Conservation (phyloP, 2,888 invertebrate genomes). For the Drosophila rellima region DNA sequence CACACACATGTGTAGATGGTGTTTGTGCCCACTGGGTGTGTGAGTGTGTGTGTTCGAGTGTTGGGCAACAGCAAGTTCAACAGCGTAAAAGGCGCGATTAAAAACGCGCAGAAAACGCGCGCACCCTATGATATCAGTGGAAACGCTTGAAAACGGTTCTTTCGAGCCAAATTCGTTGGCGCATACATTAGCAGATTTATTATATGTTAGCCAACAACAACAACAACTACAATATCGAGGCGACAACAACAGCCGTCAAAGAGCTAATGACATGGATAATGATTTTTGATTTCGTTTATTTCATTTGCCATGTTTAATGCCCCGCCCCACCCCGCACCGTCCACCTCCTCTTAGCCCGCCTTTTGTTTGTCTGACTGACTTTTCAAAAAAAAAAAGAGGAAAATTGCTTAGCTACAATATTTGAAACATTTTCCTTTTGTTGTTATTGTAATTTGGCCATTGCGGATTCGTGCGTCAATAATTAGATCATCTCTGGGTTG, state of each 20-base stretch:
- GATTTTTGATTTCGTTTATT: conserved; percentile 68
- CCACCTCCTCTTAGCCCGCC: background rate
- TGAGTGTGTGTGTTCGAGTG: conserved; percentile 12
- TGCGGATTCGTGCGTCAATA: conserved; percentile 78
- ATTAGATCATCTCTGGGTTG: conserved; percentile 75
- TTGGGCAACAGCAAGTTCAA: conserved; percentile 20
- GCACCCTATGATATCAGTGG: conserved; percentile 7
- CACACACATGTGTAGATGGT: background rate
- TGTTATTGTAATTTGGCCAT: conserved; percentile 45
- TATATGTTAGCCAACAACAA: conserved; percentile 27
- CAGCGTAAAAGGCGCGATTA: conserved; percentile 2
- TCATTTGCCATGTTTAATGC: conserved; percentile 55
- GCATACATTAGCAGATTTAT: conserved; percentile 61
- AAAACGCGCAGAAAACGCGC: conserved; percentile 28
- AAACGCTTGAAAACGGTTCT: conserved; percentile 15
- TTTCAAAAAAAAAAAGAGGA: conserved; percentile 17
- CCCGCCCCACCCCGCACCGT: conserved; percentile 2
- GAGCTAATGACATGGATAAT: conserved; percentile 76
- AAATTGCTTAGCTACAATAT: conserved; percentile 38
- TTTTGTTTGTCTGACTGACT: conserved; percentile 23
- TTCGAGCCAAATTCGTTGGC: conserved; percentile 18
- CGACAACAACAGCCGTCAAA: conserved; percentile 68
- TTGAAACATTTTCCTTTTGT: conserved; percentile 36
- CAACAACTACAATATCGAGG: conserved; percentile 24
- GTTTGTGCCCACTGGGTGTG: conserved; percentile 7